Conservation (phyloP, 2,113 vertebrate species). For the Percina caprodes region DNA sequence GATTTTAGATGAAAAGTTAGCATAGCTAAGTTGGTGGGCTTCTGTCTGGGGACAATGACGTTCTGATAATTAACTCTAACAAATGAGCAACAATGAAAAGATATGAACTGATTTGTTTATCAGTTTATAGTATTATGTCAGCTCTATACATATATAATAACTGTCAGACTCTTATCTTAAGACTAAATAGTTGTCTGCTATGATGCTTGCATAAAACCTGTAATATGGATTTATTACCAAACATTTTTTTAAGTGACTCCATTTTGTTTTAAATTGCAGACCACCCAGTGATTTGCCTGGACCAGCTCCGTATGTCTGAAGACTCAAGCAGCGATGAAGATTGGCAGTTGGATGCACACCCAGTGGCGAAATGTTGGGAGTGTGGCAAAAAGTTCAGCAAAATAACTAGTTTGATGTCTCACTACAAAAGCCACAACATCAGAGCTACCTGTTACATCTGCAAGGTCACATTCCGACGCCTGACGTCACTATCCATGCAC, state of each 20-base stretch:
- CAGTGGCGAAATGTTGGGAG: constrained; percentile 65
- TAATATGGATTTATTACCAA: neutral
- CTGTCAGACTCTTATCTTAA: neutral
- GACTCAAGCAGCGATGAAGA: constrained; percentile 65
- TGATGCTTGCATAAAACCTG: neutral
- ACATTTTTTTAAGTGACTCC: constrained; percentile 2
- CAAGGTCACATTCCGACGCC: constrained; percentile 55
- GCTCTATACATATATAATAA: neutral
- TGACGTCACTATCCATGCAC: constrained; percentile 63
- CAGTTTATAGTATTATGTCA: neutral
- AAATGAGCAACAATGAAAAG: neutral
- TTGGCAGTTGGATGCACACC: neutral
- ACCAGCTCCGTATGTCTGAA: constrained; percentile 45
- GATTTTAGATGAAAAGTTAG: too few relatives aligned
- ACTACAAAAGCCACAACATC: constrained; percentile 62
- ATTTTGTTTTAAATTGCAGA: constrained; percentile 56
- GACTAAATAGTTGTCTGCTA: neutral
- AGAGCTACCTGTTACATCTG: constrained; percentile 72
- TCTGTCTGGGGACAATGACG: neutral
- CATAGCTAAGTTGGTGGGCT: neutral
- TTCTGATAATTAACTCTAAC: neutral
- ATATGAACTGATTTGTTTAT: neutral
- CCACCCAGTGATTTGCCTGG: neutral
- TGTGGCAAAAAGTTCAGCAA: constrained; percentile 66
- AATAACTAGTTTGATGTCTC: constrained; percentile 47